Percentiles rank a stretch among this genome's conserved stretches.
These are phyloP conservation scores for Betta splendens DNA, from an alignment of 2,797 vertebrate genomes.

Conservation along the genomic window DNA sequence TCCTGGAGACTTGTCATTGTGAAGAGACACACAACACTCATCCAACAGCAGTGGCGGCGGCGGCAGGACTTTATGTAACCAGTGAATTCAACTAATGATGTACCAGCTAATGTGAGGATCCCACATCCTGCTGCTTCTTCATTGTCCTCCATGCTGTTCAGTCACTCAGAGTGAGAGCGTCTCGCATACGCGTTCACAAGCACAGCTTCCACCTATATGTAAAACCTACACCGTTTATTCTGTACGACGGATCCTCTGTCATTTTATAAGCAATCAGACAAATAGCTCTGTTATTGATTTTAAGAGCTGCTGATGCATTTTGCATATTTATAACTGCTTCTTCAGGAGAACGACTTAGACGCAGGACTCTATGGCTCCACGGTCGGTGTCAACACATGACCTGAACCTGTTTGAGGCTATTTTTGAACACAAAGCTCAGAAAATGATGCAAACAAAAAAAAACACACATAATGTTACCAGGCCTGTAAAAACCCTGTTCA, in stretches of 20 bases:
- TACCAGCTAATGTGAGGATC: conserved; percentile 56
- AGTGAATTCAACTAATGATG: conserved; percentile 57
- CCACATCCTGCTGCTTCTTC: conserved; percentile 47
- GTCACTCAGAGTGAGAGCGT: conserved; percentile 15
- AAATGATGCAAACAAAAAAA: conserved; percentile 18
- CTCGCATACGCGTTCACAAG: background rate
- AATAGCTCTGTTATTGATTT: conserved; percentile 27
- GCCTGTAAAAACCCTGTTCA: conserved; percentile 27
- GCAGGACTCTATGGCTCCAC: conserved; percentile 33
- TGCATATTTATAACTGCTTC: conserved; percentile 8
- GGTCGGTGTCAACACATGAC: conserved; percentile 21
- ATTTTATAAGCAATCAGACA: conserved; percentile 43
- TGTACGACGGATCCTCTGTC: conserved; percentile 41
- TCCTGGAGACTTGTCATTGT: conserved; percentile 18
- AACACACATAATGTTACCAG: conserved; percentile 16
- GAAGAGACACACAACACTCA: conserved; percentile 35
- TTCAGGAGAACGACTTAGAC: conserved; percentile 27
- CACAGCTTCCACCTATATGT: conserved; percentile 1
- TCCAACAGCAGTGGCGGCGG: conserved; percentile 27
- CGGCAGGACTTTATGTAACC: conserved; percentile 44
- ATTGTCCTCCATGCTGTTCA: conserved; percentile 51
- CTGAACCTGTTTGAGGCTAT: conserved; percentile 48
- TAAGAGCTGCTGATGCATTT: conserved; percentile 9
- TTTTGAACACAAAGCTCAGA: conserved; percentile 26
- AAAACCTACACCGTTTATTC: background rate